Percentiles rank a stretch among this genome's conserved stretches.
phyloP scores from a whole-genome alignment of 2,113 vertebrate genomes.

The Xenopus borealis region DNA sequence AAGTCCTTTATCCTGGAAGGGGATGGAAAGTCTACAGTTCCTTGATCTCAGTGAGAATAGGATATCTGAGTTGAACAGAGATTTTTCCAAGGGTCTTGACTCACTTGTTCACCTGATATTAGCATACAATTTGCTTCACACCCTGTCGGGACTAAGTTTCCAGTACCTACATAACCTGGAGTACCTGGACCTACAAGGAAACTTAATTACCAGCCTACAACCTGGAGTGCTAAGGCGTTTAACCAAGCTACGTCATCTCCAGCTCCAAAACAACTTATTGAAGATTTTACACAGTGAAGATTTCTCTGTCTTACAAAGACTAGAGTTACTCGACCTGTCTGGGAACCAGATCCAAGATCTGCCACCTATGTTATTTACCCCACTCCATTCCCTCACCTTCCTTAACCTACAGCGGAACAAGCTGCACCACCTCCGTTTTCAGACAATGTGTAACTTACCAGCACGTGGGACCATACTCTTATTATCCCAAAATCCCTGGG shows the following conservation, averaged over 20 bases:
- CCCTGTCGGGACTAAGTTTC: constrained; percentile 58
- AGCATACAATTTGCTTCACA: constrained; percentile 60
- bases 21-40: constrained; percentile 66
- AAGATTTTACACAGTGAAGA: constrained; percentile 54
- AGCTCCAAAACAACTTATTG: constrained; percentile 65
- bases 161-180: constrained; percentile 66
- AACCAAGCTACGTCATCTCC: constrained; percentile 65
- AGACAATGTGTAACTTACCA: constrained; percentile 69
- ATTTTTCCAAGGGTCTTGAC: constrained; percentile 65
- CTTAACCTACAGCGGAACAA: constrained; percentile 67
- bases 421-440: constrained; percentile 64
- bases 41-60: constrained; percentile 72
- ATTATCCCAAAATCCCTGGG: constrained; percentile 70
- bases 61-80: constrained; percentile 54
- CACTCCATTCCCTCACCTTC: constrained; percentile 65
- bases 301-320: constrained; percentile 72
- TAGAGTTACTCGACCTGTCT: constrained; percentile 71
- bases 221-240: constrained; percentile 64
- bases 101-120: constrained; percentile 65
- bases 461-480: constrained; percentile 72
- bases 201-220: constrained; percentile 57
- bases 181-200: constrained; percentile 65
- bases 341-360: constrained; percentile 62
- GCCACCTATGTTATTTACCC: constrained; percentile 58
- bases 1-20: constrained; percentile 56